Evolutionary conservation across 2,797 vertebrate species (phyloP), one percentile per base, ranked within the genome.

Genomic region (Bovichtus diacanthus): DNA sequence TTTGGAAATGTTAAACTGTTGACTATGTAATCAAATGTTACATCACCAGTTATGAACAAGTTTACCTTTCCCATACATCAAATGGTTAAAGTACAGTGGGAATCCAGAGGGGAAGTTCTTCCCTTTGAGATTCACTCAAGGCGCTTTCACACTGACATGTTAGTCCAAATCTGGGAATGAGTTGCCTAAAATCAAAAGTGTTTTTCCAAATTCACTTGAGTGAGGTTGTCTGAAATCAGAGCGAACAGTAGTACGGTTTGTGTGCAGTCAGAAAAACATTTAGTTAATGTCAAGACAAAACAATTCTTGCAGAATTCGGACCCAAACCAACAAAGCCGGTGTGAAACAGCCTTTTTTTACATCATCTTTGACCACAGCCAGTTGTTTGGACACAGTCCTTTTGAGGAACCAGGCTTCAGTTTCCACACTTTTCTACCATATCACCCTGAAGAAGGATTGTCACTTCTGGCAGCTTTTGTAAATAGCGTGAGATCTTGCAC

Each of bases 391-490:
- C 53, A 12, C 31, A 21, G 70, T 59, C 39, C 53, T 74, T 76
- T 43, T 34, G 27, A 74, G 27, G 39, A 61, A 82, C 58, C 60
- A 44, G 70, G 67, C 38, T 72, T 78, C 79, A 46, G 70, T 80
- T 80, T 82, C 81, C 72, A 53, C 41, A 68, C 49, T 65, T 78
- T 83, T 70, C 70, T 74, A 77, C 70, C 74, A 64, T 51, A 76
- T 83, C 73, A 75, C 84, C 70, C 76, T 79, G 86, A 84, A 87
- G 82, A 81, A 84, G 81, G 72, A 90, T 89, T 82, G 86, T 88
- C 83, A 84, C 83, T 90, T 89, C 88, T 87, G 89, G 88, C 90
- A 90, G 92, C 91, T 94, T 91, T 92, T 93, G 90, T 94, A 93
- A 89, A 94, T 94, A 93, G 87, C 83, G 67, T 80, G 82, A 85